Evolutionary conservation across 2,113 vertebrate genomes (phyloP).

Genomic region (Aldabrachelys gigantea): DNA sequence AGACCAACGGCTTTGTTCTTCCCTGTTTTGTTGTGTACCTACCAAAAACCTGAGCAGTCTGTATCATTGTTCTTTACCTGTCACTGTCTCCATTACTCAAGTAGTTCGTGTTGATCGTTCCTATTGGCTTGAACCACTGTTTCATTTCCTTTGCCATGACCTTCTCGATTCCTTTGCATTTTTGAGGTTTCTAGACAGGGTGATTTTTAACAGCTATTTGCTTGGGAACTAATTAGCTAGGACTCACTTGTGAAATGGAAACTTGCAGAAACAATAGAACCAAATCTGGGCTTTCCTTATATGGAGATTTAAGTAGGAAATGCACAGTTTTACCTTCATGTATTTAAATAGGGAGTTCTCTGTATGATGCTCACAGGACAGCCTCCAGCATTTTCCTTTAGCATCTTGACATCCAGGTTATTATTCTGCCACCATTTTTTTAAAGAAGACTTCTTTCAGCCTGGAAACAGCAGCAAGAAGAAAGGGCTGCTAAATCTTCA

Average conservation of each 20-base stretch:
- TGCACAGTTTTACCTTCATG: neutral
- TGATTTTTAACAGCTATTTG: neutral
- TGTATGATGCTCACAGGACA: neutral
- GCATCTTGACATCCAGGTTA: neutral
- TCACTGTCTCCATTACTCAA: fast-evolving
- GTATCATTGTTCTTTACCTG: neutral
- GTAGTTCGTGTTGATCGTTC: fast-evolving
- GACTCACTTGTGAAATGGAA: neutral
- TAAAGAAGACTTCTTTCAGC: neutral
- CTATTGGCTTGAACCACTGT: fast-evolving
- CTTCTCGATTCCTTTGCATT: fast-evolving
- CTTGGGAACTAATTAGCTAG: neutral
- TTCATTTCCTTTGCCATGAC: neutral
- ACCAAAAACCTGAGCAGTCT: no score
- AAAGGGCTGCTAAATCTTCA: slow-evolving; percentile 1
- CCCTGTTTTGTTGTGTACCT: neutral
- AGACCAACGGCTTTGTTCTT: neutral
- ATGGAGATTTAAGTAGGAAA: neutral
- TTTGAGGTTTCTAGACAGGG: fast-evolving
- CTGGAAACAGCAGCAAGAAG: slow-evolving; percentile 5
- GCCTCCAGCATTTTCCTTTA: neutral
- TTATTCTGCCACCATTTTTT: neutral
- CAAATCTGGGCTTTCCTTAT: neutral
- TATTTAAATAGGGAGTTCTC: neutral
- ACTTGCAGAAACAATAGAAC: fast-evolving